Evolutionary conservation across 2,113 vertebrate species (phyloP), one percentile per base, ranked within the genome.

Genomic region (Donacobius atricapilla): DNA sequence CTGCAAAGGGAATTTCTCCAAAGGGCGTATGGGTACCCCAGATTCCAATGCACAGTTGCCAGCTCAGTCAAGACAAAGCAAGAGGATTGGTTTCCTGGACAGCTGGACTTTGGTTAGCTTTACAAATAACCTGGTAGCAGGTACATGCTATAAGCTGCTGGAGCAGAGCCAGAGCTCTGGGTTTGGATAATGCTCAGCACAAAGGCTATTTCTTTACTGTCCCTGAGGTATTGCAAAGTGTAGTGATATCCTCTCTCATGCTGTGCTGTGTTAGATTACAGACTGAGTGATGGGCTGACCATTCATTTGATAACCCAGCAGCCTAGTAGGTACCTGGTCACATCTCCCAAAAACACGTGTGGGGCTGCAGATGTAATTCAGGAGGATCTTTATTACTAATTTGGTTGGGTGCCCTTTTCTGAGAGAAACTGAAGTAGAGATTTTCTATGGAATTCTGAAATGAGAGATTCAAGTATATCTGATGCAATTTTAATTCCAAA

Each of bases 281-380:
- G 70, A 6, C 3, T 19, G 14, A 24, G 24, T 11, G 28, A 37
- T 4, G 3, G 27, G 19, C 33, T 83, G 11, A 17, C 30, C 0
- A 0, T 16, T 66, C 47, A 33, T 88, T 58, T 58, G 47, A 63
- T 78, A 39, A 11, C 13, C 73, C 19, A 22, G 20, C 9, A 64
- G 9, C 27, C 44, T 17, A 9, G 12, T 2, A 57, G 30, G 27
- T 33, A 66, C 33, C 33, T 56, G 35, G 8, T 30, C 1, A 2
- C 16, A 27, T 56, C 8, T 16, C 24, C 25, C 24, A 68, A 45
- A 78, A 70, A 5, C 1, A 0, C 19, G 6, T 15, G 5, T 10
- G 30, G 37, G 25, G 3, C 53, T 50, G 18, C 40, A 78, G 56
- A 24, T 57, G 22, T 10, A 84, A 40, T 37, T 45, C 35, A 5